phyloP scores from a whole-genome alignment of 2,888 invertebrate genomes.

The Elgonia sp. region DNA sequence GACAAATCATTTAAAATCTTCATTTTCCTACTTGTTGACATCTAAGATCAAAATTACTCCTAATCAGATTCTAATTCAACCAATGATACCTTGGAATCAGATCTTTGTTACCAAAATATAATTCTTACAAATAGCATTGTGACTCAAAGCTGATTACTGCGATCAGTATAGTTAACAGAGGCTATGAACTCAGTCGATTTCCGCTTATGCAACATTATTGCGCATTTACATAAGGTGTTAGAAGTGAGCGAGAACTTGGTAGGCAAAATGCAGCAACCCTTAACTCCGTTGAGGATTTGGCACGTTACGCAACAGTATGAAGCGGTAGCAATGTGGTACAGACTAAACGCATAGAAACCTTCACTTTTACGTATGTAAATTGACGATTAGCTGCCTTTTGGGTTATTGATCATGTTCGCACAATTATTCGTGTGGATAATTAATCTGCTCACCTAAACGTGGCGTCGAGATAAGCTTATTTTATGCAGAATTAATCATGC shows the following conservation, averaged over 20 bases:
- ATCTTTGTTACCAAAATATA: constrained; percentile 27
- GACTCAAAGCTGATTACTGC: constrained; percentile 66
- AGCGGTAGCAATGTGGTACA: constrained; percentile 69
- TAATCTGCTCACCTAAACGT: background rate
- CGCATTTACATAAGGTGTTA: constrained; percentile 72
- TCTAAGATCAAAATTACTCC: too few relatives aligned
- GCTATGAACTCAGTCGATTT: constrained; percentile 74
- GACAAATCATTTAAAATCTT: too few relatives aligned
- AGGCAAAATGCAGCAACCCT: constrained; percentile 48
- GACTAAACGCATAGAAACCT: constrained; percentile 9
- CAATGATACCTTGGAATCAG: background rate
- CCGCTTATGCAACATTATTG: constrained; percentile 73
- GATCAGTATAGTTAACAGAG: constrained; percentile 39
- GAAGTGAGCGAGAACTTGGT: constrained; percentile 62
- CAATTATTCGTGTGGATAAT: too few relatives aligned
- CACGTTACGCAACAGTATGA: constrained; percentile 56
- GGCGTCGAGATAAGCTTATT: background rate
- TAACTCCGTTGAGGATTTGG: constrained; percentile 60
- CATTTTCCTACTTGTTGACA: too few relatives aligned
- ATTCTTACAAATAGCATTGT: constrained; percentile 54
- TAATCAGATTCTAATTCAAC: too few relatives aligned
- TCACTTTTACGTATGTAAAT: constrained; percentile 25
- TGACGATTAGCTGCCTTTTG: constrained; percentile 8
- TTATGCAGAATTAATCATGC: too few relatives aligned
- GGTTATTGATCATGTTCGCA: too few relatives aligned